phyloP scores from a whole-genome alignment of 1,140 invertebrate genomes.

The Palaemon carinicauda region DNA sequence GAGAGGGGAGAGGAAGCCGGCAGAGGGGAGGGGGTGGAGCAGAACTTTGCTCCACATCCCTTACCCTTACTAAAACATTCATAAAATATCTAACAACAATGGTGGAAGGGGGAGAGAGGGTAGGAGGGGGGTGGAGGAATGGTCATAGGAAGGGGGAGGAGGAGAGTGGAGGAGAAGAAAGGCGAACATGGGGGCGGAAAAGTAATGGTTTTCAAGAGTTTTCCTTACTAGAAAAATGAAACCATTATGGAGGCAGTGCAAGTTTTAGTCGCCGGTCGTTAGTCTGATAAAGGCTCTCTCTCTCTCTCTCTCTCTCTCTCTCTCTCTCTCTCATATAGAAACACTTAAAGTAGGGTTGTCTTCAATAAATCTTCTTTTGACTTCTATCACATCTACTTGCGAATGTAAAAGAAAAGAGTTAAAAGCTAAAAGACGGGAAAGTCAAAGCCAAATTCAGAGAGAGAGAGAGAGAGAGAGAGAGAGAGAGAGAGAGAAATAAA shows the following conservation, averaged over 20 bases:
- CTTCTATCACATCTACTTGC: not conserved
- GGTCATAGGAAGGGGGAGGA: not conserved
- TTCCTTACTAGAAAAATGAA: conserved; percentile 3
- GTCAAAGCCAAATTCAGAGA: not conserved
- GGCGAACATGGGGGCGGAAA: not conserved
- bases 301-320: not conserved
- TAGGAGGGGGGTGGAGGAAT: not conserved
- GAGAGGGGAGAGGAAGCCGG: not conserved
- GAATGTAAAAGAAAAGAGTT: not conserved
- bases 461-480: conserved; percentile 5
- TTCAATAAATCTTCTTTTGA: too few species aligned
- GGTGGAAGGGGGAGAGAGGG: not conserved
- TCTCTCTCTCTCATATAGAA: not conserved
- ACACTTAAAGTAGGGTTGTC: too few species aligned
- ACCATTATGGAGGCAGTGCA: conserved; percentile 1
- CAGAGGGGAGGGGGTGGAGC: not conserved
- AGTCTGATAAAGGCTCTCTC: not conserved
- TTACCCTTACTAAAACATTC: not conserved
- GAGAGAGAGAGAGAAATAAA: not conserved
- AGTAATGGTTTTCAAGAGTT: not conserved
- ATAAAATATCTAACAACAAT: not conserved
- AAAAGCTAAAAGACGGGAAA: not conserved
- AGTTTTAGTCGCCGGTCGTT: conserved; percentile 7
- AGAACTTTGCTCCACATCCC: too few species aligned
- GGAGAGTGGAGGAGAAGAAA: not conserved